A percentile compares a stretch with the other conserved stretches of the same genome.
Conservation (phyloP, 2,888 invertebrate genomes). For the Dryomyza anilis region DNA sequence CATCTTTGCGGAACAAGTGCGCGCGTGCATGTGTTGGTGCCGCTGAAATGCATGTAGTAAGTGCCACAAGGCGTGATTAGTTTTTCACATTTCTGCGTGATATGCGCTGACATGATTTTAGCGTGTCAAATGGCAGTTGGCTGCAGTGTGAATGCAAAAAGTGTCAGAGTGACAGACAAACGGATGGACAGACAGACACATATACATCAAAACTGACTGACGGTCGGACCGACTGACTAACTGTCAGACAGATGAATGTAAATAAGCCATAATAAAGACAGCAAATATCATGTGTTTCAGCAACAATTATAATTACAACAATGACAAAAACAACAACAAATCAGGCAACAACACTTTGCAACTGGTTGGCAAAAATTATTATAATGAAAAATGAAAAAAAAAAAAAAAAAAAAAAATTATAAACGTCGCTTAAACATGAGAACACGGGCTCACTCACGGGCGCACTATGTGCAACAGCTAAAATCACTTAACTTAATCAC, state of each 20-base stretch:
- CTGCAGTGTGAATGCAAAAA: not conserved
- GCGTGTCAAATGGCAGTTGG: slow-evolving; percentile 38
- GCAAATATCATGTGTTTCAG: not conserved
- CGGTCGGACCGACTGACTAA: too few species aligned
- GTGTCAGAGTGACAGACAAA: too few species aligned
- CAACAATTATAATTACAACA: slow-evolving; percentile 6
- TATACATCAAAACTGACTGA: too few species aligned
- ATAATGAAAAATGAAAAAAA: too few species aligned
- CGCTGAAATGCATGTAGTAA: too few species aligned
- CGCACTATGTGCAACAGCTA: not conserved
- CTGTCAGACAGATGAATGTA: not conserved
- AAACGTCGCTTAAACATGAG: not conserved
- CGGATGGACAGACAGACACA: not conserved
- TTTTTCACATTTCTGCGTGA: too few species aligned
- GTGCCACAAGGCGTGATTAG: too few species aligned
- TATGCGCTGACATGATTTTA: slow-evolving; percentile 40
- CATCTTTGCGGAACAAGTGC: not conserved
- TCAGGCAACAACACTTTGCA: not conserved
- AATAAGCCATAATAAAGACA: not conserved
- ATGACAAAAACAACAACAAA: slow-evolving; percentile 1
- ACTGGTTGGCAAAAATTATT: not conserved
- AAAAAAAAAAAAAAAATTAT: not conserved
- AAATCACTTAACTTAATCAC: slow-evolving; percentile 5
- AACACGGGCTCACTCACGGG: not conserved
- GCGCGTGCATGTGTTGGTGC: too few species aligned